phyloP scores from a whole-genome alignment of 64 coral and sea anemone species.

The Montipora foliosa region DNA sequence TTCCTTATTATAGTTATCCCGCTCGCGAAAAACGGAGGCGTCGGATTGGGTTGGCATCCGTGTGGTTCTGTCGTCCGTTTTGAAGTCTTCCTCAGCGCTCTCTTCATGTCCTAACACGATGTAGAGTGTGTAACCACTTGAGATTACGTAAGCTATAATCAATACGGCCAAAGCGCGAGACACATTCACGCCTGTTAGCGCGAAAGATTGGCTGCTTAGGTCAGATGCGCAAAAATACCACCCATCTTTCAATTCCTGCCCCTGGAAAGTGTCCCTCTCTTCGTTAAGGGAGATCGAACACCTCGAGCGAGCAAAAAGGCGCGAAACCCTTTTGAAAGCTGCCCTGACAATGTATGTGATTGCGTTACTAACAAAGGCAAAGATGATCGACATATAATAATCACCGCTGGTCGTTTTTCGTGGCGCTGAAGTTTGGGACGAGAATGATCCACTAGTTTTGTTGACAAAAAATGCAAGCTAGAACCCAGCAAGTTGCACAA shows the following conservation, averaged over 20 bases:
- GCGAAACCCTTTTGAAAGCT: neutral
- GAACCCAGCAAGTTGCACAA: neutral
- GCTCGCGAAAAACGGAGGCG: neutral
- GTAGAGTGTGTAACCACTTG: neutral
- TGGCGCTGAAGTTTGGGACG: neutral
- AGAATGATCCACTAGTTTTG: neutral
- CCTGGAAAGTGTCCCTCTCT: neutral
- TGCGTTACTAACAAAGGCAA: neutral
- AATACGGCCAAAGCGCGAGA: neutral
- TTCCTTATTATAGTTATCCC: neutral
- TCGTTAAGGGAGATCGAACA: neutral
- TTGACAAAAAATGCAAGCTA: neutral
- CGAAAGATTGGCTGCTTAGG: neutral
- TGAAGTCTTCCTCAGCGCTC: neutral
- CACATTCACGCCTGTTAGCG: neutral
- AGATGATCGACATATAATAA: neutral
- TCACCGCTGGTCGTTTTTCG: neutral
- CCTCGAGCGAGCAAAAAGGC: neutral
- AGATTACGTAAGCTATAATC: neutral
- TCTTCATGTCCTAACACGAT: neutral
- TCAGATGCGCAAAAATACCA: neutral
- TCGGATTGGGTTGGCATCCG: neutral
- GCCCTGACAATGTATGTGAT: neutral
- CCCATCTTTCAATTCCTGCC: neutral
- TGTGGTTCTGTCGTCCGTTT: neutral